These are phyloP conservation scores for Tauraco hartlaubi DNA, from an alignment of 2,797 vertebrate species.

Conservation along the genomic window DNA sequence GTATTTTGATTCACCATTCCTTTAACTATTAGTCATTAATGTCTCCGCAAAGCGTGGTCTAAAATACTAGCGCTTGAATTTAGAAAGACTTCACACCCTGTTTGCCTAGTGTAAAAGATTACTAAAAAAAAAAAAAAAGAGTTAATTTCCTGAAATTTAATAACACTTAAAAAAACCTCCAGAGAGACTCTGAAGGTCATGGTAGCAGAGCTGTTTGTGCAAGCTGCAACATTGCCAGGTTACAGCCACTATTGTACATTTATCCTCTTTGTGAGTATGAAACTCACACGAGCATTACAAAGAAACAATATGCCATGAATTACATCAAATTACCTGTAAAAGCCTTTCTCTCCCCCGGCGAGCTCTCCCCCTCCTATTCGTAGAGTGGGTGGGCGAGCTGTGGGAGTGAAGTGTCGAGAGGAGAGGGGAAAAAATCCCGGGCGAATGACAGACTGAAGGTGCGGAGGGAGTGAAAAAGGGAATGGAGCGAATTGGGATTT, in stretches of 20 bases:
- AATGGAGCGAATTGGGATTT: neutral
- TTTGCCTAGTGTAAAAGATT: slow-evolving; percentile 16
- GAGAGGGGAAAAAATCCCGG: slow-evolving; percentile 38
- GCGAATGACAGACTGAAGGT: slow-evolving; percentile 52
- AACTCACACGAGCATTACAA: neutral
- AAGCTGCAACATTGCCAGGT: neutral
- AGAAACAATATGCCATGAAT: slow-evolving; percentile 41
- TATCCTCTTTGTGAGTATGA: slow-evolving; percentile 12
- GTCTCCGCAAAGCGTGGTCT: neutral
- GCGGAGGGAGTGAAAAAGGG: slow-evolving; percentile 4
- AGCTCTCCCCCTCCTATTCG: slow-evolving; percentile 40
- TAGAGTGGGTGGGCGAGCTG: slow-evolving; percentile 51
- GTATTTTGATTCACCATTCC: neutral
- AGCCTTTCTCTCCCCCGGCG: slow-evolving; percentile 49
- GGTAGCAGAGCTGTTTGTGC: slow-evolving; percentile 9
- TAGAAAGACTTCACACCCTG: slow-evolving; percentile 9
- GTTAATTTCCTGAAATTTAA: slow-evolving; percentile 46
- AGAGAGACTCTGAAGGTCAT: slow-evolving; percentile 7
- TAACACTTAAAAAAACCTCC: neutral
- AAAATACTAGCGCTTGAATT: neutral
- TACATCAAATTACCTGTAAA: slow-evolving; percentile 73
- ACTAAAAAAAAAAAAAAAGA: neutral
- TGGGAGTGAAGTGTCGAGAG: slow-evolving; percentile 59
- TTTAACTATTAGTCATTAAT: slow-evolving; percentile 20
- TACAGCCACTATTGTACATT: slow-evolving; percentile 1